Conservation (phyloP, 2,113 vertebrate species). For the Sapayoa aenigma region DNA sequence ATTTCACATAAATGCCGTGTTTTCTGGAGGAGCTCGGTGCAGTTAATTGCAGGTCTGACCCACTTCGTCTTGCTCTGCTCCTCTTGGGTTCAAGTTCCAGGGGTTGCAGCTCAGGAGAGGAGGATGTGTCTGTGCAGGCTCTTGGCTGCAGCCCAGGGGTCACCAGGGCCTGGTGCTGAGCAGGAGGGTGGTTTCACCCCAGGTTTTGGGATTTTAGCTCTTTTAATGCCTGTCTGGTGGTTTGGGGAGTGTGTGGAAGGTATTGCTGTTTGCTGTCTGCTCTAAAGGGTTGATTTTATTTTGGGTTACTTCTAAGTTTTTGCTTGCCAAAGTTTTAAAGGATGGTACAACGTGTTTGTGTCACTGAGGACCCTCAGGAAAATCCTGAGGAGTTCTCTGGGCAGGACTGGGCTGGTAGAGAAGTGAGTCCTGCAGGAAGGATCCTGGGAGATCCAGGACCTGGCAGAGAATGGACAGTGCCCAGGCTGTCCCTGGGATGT, state of each 20-base stretch:
- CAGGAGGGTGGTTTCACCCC: neutral
- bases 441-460: fast-evolving
- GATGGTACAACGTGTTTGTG: fast-evolving
- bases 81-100: fast-evolving
- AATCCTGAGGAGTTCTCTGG: neutral
- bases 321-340: neutral
- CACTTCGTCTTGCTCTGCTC: neutral
- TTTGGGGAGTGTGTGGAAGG: too few species aligned
- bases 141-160: fast-evolving
- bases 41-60: neutral
- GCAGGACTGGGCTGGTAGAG: fast-evolving
- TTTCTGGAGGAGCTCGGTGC: neutral
- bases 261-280: neutral
- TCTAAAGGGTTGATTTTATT: neutral
- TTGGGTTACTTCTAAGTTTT: neutral
- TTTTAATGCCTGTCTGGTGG: neutral
- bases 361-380: fast-evolving
- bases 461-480: fast-evolving
- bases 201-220: too few species aligned
- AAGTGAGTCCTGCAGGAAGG: neutral
- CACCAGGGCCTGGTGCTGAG: neutral
- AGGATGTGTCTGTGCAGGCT: neutral
- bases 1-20: neutral
- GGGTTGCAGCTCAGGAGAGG: too few species aligned
- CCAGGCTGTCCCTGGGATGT: fast-evolving